These are phyloP conservation scores for Ptycholaimellus sp. DNA, from an alignment of 2,888 invertebrate species.

Conservation along the genomic window DNA sequence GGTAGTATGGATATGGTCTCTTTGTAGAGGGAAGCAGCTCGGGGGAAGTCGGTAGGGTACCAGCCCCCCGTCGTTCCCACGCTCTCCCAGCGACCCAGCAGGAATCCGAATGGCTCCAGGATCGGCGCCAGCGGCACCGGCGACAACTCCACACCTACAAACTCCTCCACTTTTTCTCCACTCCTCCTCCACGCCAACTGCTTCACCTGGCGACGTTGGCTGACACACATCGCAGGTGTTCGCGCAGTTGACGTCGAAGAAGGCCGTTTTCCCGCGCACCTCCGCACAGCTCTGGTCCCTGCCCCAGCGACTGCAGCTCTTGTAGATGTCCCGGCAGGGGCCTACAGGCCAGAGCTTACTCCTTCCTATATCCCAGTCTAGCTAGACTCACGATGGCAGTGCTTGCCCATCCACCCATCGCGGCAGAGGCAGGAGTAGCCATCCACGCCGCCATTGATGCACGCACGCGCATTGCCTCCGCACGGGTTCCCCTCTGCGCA, in stretches of 20 bases:
- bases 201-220: neutral
- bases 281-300: slow-evolving; percentile 22
- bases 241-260: slow-evolving; percentile 24
- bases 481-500: too few relatives aligned
- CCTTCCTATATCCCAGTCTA: neutral
- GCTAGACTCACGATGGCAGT: slow-evolving; percentile 17
- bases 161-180: neutral
- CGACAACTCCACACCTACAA: slow-evolving; percentile 11
- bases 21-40: slow-evolving; percentile 14
- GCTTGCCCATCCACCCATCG: slow-evolving; percentile 23
- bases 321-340: slow-evolving; percentile 24
- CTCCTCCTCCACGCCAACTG: neutral
- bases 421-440: slow-evolving; percentile 15
- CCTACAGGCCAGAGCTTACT: slow-evolving; percentile 10
- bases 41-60: slow-evolving; percentile 20
- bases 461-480: too few relatives aligned
- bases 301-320: slow-evolving; percentile 24
- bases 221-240: slow-evolving; percentile 21
- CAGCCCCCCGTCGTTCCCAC: slow-evolving; percentile 16
- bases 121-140: slow-evolving; percentile 23
- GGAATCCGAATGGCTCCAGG: slow-evolving; percentile 23
- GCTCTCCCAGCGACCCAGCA: slow-evolving; percentile 21
- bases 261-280: slow-evolving; percentile 20
- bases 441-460: neutral
- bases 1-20: slow-evolving; percentile 20